Percentiles rank a stretch among this genome's conserved stretches.
phyloP scores from a whole-genome alignment of 2,113 vertebrate genomes.

The Parus major region DNA sequence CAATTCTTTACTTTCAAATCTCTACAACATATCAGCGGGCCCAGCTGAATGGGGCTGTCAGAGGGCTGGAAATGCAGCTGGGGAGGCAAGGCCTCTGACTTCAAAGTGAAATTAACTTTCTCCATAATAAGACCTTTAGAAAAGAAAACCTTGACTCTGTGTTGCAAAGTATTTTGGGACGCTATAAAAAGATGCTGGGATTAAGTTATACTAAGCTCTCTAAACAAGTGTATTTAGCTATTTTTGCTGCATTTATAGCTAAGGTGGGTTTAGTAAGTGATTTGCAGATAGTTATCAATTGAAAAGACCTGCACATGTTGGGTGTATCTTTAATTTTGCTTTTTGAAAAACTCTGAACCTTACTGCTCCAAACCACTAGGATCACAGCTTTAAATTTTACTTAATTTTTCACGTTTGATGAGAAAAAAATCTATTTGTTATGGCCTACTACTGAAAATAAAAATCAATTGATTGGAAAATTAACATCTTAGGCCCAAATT shows the following conservation, averaged over 20 bases:
- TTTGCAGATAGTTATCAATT: neutral
- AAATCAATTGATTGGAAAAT: neutral
- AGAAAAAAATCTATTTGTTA: neutral
- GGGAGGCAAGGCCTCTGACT: slow-evolving; percentile 26
- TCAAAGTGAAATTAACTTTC: slow-evolving; percentile 66
- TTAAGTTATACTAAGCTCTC: slow-evolving; percentile 53
- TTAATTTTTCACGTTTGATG: neutral
- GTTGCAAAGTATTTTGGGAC: slow-evolving; percentile 6
- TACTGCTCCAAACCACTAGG: neutral
- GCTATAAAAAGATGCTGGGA: slow-evolving; percentile 10
- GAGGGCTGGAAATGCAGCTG: slow-evolving; percentile 4
- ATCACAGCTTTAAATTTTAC: neutral
- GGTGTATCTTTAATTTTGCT: neutral
- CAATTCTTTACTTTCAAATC: slow-evolving; percentile 79
- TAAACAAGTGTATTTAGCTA: slow-evolving; percentile 26
- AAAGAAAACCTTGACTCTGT: slow-evolving; percentile 34
- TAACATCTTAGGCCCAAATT: neutral
- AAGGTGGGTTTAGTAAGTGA: neutral
- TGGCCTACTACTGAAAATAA: neutral
- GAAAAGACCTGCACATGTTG: neutral
- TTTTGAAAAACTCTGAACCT: neutral
- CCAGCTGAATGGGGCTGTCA: slow-evolving; percentile 69
- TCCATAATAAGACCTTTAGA: slow-evolving; percentile 37
- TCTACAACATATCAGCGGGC: slow-evolving; percentile 65
- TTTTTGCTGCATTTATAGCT: neutral